A percentile compares a stretch with the other conserved stretches of the same genome.
These are phyloP conservation scores for Zootoca vivipara DNA, from an alignment of 2,113 vertebrate genomes.

Conservation along the genomic window DNA sequence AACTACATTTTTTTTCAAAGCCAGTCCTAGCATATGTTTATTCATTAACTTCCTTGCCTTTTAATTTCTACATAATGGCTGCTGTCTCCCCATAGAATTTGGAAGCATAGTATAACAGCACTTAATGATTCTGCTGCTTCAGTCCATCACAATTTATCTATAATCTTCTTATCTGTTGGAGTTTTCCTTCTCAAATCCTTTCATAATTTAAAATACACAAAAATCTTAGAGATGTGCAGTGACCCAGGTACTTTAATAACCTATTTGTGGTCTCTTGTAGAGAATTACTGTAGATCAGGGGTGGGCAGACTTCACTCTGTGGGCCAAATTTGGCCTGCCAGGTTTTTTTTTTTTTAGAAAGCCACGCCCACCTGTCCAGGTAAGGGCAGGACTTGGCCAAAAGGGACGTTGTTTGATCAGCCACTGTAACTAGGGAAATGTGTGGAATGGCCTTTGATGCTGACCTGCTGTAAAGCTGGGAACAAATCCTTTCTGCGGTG, in stretches of 20 bases:
- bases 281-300: no score
- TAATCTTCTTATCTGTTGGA: not conserved
- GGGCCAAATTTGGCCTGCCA: no score
- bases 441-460: not conserved
- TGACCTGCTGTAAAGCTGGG: not conserved
- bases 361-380: no score
- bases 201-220: not conserved
- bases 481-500: not conserved
- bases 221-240: not conserved
- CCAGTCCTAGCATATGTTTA: no score
- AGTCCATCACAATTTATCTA: not conserved
- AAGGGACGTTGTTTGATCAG: not conserved
- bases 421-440: not conserved
- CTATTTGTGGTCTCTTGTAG: not conserved
- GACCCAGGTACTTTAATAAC: not conserved
- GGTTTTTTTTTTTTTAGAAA: no score
- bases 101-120: not conserved
- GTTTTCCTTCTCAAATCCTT: not conserved
- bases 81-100: no score
- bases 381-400: no score
- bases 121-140: not conserved
- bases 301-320: no score
- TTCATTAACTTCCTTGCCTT: no score
- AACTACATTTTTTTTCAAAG: no score
- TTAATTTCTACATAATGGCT: no score